Percentiles rank a stretch among this genome's conserved stretches.
Conservation (phyloP, 2,888 invertebrate genomes). For the Ptychoptera contaminata region DNA sequence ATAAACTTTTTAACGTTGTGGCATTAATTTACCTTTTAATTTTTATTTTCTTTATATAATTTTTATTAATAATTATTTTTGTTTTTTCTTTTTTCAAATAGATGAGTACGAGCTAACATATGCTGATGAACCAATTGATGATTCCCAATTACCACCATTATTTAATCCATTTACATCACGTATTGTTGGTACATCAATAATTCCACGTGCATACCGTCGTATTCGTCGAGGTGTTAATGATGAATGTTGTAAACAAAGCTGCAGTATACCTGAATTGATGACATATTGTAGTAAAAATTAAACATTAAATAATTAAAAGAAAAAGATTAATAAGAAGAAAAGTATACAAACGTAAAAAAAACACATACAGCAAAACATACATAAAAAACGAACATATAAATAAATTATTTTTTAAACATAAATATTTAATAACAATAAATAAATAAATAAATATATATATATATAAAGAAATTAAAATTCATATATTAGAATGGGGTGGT, state of each 20-base stretch:
- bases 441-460: no score
- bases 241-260: constrained; percentile 31
- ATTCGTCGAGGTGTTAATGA: constrained; percentile 25
- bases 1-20: no score
- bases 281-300: constrained; percentile 23
- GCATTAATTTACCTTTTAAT: no score
- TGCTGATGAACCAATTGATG: neutral
- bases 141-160: neutral
- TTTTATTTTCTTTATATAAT: neutral
- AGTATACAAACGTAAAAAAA: neutral
- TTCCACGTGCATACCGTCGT: constrained; percentile 3
- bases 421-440: no score
- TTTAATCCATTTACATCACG: neutral
- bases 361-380: neutral
- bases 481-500: no score
- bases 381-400: neutral
- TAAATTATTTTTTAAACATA: no score
- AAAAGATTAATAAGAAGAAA: neutral
- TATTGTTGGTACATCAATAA: neutral
- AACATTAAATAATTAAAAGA: neutral
- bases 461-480: no score
- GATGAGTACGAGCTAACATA: neutral
- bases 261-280: constrained; percentile 23
- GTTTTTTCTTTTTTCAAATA: neutral
- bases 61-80: neutral